These are phyloP conservation scores for Globodera rostochiensis DNA, from an alignment of 1,140 invertebrate genomes.

Conservation along the genomic window DNA sequence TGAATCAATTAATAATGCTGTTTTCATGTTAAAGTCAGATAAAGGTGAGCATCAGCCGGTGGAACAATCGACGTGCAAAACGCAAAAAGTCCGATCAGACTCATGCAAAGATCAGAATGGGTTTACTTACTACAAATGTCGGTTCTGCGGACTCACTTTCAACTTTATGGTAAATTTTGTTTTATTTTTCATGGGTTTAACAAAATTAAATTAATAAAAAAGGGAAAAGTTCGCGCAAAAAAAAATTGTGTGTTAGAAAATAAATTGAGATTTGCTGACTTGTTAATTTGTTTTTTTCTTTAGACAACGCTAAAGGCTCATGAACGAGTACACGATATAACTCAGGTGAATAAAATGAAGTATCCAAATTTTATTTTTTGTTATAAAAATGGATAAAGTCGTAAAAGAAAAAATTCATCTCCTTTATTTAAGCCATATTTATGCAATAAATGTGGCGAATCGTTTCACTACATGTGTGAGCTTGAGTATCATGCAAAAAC, in stretches of 20 bases:
- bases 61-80: not conserved
- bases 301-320: conserved; percentile 63
- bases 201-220: not conserved
- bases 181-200: not conserved
- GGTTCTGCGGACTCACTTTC: conserved; percentile 65
- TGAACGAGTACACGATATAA: conserved; percentile 62
- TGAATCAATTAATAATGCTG: too few species aligned
- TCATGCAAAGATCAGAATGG: conserved; percentile 54
- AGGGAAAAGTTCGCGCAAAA: too few species aligned
- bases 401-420: too few species aligned
- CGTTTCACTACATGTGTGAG: conserved; percentile 64
- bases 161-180: conserved; percentile 52
- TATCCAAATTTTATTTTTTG: not conserved
- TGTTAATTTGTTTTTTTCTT: not conserved
- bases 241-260: too few species aligned
- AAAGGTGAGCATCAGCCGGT: not conserved
- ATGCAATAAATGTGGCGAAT: conserved; percentile 62
- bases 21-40: too few species aligned
- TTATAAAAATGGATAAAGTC: too few species aligned
- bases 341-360: conserved; percentile 34
- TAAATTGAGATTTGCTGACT: too few species aligned
- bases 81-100: not conserved
- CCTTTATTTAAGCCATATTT: conserved; percentile 56
- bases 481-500: conserved; percentile 62
- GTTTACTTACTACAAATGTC: conserved; percentile 60